Evolutionary conservation across 2,797 vertebrate species (phyloP).

Genomic region (Gastrophryne carolinensis): DNA sequence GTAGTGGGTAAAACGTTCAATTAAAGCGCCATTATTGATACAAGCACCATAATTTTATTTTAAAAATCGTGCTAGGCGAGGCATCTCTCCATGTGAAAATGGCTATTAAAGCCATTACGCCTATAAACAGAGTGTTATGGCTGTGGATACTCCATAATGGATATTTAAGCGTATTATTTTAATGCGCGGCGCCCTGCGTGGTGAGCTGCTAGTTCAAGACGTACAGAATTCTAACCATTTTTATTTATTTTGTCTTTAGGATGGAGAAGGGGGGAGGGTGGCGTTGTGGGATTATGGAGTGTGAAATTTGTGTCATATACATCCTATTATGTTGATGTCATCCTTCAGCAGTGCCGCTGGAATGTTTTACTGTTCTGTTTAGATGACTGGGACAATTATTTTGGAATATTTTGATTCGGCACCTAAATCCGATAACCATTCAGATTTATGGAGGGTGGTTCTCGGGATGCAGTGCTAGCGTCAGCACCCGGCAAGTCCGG

Average conservation of each 20-base stretch:
- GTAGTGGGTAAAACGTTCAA: slow-evolving; percentile 12
- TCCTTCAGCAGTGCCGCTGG: too few species aligned
- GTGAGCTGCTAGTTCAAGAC: neutral
- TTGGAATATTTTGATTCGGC: too few species aligned
- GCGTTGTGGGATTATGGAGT: neutral
- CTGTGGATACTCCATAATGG: slow-evolving; percentile 1
- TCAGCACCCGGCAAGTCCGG: too few species aligned
- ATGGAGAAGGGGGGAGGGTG: neutral
- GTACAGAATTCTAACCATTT: neutral
- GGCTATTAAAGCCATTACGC: slow-evolving; percentile 4
- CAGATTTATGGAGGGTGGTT: too few species aligned
- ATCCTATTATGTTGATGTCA: neutral
- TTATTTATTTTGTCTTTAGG: slow-evolving; percentile 10
- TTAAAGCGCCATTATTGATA: slow-evolving; percentile 1
- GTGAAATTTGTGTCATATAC: neutral
- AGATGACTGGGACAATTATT: too few species aligned
- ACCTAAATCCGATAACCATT: too few species aligned
- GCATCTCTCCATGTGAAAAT: neutral
- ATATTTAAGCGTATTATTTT: neutral
- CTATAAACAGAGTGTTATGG: neutral
- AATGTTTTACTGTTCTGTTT: too few species aligned
- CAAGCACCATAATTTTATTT: neutral
- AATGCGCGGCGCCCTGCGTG: neutral
- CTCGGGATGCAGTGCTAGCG: too few species aligned
- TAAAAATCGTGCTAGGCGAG: neutral